Evolutionary conservation across 1,140 invertebrate species (phyloP).

Genomic region (Brachionus koreanus): DNA sequence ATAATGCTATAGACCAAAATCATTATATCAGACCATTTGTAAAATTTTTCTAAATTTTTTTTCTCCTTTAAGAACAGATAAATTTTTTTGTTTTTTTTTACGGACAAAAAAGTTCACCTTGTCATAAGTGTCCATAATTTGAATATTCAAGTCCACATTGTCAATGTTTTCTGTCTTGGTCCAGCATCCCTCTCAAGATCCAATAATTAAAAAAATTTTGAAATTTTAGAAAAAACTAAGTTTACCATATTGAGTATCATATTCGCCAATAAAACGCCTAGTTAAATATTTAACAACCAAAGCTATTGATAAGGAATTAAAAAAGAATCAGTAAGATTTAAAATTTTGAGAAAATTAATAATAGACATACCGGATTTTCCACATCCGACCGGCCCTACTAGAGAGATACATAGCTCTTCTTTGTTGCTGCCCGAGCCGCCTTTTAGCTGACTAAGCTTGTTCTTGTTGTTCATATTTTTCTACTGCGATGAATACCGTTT

Average conservation of each 20-base stretch:
- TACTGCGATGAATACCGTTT: not conserved
- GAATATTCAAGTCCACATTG: slow-evolving; percentile 11
- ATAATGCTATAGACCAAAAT: slow-evolving; percentile 7
- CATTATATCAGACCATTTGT: slow-evolving; percentile 28
- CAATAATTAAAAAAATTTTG: too few relatives aligned
- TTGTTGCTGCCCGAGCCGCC: not conserved
- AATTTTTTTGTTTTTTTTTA: not conserved
- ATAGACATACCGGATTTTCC: not conserved
- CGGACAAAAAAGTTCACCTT: not conserved
- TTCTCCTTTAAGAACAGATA: not conserved
- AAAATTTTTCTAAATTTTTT: slow-evolving; percentile 15
- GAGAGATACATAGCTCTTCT: not conserved
- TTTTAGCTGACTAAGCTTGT: not conserved
- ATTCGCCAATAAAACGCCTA: slow-evolving; percentile 6
- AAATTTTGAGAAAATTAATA: too few relatives aligned
- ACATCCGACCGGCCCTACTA: not conserved
- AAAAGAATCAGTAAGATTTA: too few relatives aligned
- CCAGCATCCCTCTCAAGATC: slow-evolving; percentile 37
- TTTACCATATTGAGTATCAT: slow-evolving; percentile 9
- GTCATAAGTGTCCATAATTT: slow-evolving; percentile 27
- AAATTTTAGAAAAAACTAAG: too few relatives aligned
- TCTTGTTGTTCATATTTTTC: not conserved
- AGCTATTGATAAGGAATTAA: too few relatives aligned
- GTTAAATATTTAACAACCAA: slow-evolving; percentile 30
- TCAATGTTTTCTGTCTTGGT: slow-evolving; percentile 21